Base-by-base conservation (phyloP, 2,888 invertebrate species). In the Fissipunctia ypsillon region DNA sequence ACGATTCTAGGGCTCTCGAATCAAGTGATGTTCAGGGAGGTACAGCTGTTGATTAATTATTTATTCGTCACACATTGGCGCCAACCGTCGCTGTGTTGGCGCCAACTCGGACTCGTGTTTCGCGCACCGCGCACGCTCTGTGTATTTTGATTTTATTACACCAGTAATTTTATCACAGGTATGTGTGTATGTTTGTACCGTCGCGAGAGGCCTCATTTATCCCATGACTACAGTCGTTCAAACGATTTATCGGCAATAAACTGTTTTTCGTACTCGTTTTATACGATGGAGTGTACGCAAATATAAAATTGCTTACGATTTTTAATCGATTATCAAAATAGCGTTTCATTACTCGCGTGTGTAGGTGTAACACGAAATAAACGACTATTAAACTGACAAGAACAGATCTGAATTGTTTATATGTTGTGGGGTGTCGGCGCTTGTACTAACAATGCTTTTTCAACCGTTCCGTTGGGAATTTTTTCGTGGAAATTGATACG, bases 181-280 rank as follows among this genome's bases (percentile, higher is more conserved):
- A 83, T 79, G 83, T 82, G 69, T 76, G 65, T 84, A 80, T 87
- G 82, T 78, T 84, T 82, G 82, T 80, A 69, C 84, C 80, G 82
- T 86, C 83, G 75, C 84, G 79, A 84, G 84, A 85, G 87, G 87
- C 86, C 88, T 87, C 84, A 76, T 87, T 78, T 89, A 73, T 76
- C 75, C 75, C 87, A 76, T 83, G 84, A 78, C 85, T 83, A 84
- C 76, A 78, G 80, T 81, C 88, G 88, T 90, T 86, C 80, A 80
- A 65, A 79, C 87, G 86, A 91, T 92, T 91, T 91, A 91, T 91
- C 84, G 88, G 81, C 88, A 88, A 90, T 92, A 90, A 91, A 92
- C 87, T 84, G 85, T 78, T 88, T 90, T 85, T 87, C 85, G 85
- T 84, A 85, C 86, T 87, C 84, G 84, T 87, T 88, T 87, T 85